A percentile compares a stretch with the other conserved stretches of the same genome.
Evolutionary conservation across 2,113 vertebrate genomes (phyloP).

Genomic region (Dromiciops gliroides): DNA sequence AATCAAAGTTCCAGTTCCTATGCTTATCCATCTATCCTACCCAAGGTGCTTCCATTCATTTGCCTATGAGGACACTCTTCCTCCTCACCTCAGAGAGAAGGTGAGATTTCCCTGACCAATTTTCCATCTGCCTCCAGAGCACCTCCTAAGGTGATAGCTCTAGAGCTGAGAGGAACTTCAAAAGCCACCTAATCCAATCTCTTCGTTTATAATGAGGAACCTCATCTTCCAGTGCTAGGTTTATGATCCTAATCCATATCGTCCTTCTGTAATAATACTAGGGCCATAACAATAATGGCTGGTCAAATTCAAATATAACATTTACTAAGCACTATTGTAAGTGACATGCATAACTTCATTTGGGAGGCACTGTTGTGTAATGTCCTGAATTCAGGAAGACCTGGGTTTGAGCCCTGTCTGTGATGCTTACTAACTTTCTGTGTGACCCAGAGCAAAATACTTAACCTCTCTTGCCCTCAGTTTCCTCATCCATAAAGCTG

Average conservation of each 20-base stretch:
- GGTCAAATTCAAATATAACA: neutral
- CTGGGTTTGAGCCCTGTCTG: neutral
- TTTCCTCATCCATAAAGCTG: neutral
- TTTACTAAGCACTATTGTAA: neutral
- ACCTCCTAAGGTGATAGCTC: neutral
- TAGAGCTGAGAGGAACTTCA: neutral
- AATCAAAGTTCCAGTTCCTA: neutral
- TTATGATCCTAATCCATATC: neutral
- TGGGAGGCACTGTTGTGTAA: neutral
- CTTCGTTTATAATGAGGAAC: neutral
- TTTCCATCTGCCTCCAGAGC: neutral
- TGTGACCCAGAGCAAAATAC: neutral
- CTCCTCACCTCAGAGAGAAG: neutral
- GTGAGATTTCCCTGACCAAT: neutral
- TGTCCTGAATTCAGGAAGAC: neutral
- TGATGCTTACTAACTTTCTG: neutral
- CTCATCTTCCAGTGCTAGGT: neutral
- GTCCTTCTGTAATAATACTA: neutral
- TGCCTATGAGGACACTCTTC: slow-evolving; percentile 10
- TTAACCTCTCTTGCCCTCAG: neutral
- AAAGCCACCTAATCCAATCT: neutral
- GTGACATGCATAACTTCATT: neutral
- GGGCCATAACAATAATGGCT: neutral
- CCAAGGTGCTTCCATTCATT: neutral
- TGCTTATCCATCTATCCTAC: neutral